These are phyloP conservation scores for Taphrorychus bicolor DNA, from an alignment of 2,888 invertebrate genomes.

Conservation along the genomic window DNA sequence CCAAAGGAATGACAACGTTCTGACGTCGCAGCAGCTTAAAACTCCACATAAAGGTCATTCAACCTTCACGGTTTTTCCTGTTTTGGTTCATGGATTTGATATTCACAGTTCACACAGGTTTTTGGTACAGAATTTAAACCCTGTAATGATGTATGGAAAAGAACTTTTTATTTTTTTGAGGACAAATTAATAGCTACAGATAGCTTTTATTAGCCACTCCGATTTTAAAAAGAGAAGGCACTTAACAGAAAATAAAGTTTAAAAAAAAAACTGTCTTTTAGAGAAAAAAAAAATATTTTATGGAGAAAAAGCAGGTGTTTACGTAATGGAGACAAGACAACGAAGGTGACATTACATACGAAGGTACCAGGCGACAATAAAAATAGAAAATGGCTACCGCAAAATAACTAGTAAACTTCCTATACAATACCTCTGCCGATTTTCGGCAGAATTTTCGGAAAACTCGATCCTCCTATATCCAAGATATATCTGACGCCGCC, in stretches of 20 bases:
- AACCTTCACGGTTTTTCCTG: background rate
- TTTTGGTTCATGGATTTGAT: too few species aligned
- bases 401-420: background rate
- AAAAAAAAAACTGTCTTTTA: too few species aligned
- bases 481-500: constrained; percentile 45
- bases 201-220: too few species aligned
- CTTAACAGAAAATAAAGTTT: background rate
- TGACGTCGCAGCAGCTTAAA: background rate
- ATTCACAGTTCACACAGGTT: background rate
- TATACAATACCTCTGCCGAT: background rate
- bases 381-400: constrained; percentile 4
- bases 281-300: too few species aligned
- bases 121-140: background rate
- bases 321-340: background rate
- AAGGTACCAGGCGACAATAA: background rate
- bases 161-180: too few species aligned
- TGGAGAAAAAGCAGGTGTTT: too few species aligned
- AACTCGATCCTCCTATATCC: background rate
- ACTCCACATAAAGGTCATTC: background rate
- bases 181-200: too few species aligned
- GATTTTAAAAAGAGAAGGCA: too few species aligned
- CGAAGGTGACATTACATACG: background rate
- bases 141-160: too few species aligned
- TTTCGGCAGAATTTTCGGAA: background rate
- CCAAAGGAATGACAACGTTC: too few species aligned